Evolutionary conservation across 2,797 vertebrate genomes (phyloP).

Genomic region (Halcyon chelicuti): DNA sequence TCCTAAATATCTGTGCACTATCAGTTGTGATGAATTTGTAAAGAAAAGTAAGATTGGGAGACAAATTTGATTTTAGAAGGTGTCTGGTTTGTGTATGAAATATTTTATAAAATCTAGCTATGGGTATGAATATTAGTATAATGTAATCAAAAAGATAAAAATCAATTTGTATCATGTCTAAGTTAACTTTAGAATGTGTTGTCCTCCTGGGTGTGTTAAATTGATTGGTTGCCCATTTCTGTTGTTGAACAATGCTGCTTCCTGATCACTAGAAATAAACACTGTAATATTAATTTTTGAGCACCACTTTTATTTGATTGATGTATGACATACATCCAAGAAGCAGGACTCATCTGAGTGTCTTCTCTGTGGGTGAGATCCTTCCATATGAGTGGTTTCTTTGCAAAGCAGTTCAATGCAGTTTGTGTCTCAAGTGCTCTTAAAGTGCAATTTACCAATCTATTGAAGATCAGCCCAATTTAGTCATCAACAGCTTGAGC

Average conservation of each 20-base stretch:
- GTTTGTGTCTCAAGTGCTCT: background rate
- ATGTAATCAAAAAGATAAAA: background rate
- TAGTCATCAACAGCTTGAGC: background rate
- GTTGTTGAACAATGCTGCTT: background rate
- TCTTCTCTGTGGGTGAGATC: background rate
- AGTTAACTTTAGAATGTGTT: background rate
- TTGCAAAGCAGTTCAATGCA: background rate
- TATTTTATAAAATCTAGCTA: background rate
- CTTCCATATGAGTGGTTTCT: background rate
- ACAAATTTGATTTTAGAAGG: fast-evolving
- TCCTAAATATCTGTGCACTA: background rate
- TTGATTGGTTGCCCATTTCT: background rate
- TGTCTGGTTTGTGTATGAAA: background rate
- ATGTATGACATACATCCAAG: background rate
- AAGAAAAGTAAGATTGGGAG: background rate
- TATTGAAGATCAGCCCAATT: background rate
- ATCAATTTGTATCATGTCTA: background rate
- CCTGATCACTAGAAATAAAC: background rate
- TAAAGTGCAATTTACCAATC: background rate
- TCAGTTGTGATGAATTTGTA: background rate
- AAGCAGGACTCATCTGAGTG: background rate
- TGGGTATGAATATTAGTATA: background rate
- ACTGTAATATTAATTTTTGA: background rate
- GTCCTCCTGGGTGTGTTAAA: background rate
- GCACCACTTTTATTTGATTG: background rate